phyloP scores from a whole-genome alignment of 2,113 vertebrate genomes.

The Hippolais icterina region DNA sequence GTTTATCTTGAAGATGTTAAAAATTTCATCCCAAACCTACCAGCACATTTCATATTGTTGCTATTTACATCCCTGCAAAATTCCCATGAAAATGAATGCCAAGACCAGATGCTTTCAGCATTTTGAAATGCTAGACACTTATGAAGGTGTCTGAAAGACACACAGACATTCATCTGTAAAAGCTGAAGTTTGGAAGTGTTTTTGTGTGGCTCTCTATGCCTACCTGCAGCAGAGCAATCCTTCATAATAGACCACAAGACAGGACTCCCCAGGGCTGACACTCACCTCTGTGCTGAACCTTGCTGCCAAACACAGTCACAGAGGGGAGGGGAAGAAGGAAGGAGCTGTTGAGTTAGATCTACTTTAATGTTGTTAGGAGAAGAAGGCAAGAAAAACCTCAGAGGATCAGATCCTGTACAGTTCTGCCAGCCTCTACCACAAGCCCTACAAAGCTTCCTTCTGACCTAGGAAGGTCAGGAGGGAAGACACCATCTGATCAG shows the following conservation, averaged over 20 bases:
- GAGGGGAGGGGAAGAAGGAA: background rate
- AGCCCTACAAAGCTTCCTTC: background rate
- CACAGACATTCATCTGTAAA: background rate
- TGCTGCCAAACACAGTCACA: background rate
- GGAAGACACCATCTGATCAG: background rate
- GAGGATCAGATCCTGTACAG: background rate
- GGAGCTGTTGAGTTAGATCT: background rate
- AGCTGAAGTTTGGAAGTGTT: background rate
- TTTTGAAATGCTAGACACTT: background rate
- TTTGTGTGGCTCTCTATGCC: background rate
- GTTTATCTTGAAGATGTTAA: background rate
- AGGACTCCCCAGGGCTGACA: background rate
- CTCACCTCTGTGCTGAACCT: background rate
- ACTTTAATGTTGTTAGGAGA: background rate
- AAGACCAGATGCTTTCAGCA: background rate
- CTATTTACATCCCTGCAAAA: background rate
- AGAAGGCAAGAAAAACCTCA: background rate
- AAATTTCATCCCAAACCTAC: background rate
- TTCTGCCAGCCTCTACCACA: background rate
- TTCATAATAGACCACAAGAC: accelerated
- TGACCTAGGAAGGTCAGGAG: background rate
- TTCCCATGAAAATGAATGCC: background rate
- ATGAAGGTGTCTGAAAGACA: background rate
- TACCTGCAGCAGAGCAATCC: background rate
- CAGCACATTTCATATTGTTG: background rate